A percentile compares a stretch with the other conserved stretches of the same genome.
phyloP scores from a whole-genome alignment of 1,140 invertebrate genomes.

The Trichonephila clavata region DNA sequence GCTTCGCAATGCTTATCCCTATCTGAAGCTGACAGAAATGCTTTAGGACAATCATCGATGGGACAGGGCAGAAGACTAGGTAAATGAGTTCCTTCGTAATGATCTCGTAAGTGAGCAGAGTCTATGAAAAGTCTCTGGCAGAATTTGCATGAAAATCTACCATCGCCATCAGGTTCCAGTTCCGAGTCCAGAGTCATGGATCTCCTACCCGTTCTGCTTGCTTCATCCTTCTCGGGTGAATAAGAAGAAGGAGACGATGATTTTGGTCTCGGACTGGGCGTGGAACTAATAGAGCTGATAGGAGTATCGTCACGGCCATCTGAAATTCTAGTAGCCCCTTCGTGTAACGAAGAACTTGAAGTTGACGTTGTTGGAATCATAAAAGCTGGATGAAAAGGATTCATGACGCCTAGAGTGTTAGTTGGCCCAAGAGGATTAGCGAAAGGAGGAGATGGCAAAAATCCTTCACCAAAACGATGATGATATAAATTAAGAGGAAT shows the following conservation, averaged over 20 bases:
- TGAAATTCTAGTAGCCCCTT: slow-evolving; percentile 57
- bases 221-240: slow-evolving; percentile 67
- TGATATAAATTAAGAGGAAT: slow-evolving; percentile 82
- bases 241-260: slow-evolving; percentile 65
- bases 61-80: slow-evolving; percentile 78
- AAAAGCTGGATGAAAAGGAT: slow-evolving; percentile 76
- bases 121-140: slow-evolving; percentile 85
- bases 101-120: slow-evolving; percentile 84
- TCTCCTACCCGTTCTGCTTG: slow-evolving; percentile 7
- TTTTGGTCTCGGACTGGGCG: slow-evolving; percentile 68
- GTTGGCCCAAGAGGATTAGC: slow-evolving; percentile 42
- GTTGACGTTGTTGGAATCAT: slow-evolving; percentile 65
- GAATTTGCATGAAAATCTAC: slow-evolving; percentile 85
- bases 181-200: slow-evolving; percentile 54
- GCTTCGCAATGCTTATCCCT: slow-evolving; percentile 61
- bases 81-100: slow-evolving; percentile 85
- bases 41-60: slow-evolving; percentile 89
- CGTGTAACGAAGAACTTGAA: slow-evolving; percentile 58
- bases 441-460: slow-evolving; percentile 80
- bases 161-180: slow-evolving; percentile 82
- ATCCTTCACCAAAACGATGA: slow-evolving; percentile 81
- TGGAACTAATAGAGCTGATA: slow-evolving; percentile 72
- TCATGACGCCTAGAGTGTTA: slow-evolving; percentile 54
- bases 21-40: slow-evolving; percentile 83
- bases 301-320: slow-evolving; percentile 70